Base-by-base conservation (phyloP, 2,797 vertebrate species). In the Ispidina lecontei region DNA sequence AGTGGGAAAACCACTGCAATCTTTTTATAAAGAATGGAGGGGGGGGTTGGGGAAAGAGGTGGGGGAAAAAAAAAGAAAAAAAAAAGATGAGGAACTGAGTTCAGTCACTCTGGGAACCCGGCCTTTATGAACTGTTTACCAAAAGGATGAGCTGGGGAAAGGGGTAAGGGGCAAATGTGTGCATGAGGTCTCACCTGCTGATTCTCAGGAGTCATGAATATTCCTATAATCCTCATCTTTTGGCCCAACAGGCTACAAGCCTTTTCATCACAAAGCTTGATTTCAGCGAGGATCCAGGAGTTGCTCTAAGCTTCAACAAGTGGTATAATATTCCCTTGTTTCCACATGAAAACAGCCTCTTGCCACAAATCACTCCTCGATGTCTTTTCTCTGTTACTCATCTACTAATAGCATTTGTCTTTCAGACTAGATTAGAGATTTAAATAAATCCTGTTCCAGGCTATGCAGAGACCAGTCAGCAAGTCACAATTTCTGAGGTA, bases 121-220 rank as follows among this genome's bases (percentile, higher is more conserved):
- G 68, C 87, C 96, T 98, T 97, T 98, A 97, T 97, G 97, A 93
- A 94, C 96, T 99, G 98, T 99, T 99, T 99, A 98, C 98, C 98
- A 97, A 99, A 99, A 98, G 98, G 99, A 99, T 99, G 97, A 99
- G 98, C 96, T 92, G 96, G 96, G 95, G 96, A 97, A 73, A 73
- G 31, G 86, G 84, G 14, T 72, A 77, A 90, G 77, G 77, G 89
- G 78, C 94, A 89, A 87, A 79, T 84, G 86, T 46, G 52, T 86
- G 97, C 96, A 90, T 97, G 94, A 96, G 94, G 97, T 97, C 98
- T 99, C 98, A 99, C 98, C 99, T 99, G 98, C 98, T 98, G 98
- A 97, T 98, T 98, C 98, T 80, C 93, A 95, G 97, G 97, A 97
- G 97, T 98, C 98, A 99, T 99, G 98, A 99, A 99, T 99, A 98